A percentile compares a stretch with the other conserved stretches of the same genome.
Evolutionary conservation across 2,888 invertebrate genomes (phyloP).

Genomic region (Oeneis ivallda): DNA sequence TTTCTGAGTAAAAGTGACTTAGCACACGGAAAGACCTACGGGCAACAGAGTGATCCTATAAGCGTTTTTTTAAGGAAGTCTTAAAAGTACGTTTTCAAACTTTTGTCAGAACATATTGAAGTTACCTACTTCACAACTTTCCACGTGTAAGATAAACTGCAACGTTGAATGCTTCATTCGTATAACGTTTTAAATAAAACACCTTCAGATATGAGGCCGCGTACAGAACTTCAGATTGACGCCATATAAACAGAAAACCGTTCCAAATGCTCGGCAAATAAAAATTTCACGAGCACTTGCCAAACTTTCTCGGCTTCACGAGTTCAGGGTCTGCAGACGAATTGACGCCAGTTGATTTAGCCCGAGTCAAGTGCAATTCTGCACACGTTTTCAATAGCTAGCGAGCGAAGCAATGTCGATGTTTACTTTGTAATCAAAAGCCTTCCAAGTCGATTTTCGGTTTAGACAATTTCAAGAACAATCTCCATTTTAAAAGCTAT

Average conservation of each 20-base stretch:
- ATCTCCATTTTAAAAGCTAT: background rate
- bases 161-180: too few species aligned
- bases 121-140: too few species aligned
- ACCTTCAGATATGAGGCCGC: background rate
- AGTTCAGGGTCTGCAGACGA: slow-evolving; percentile 23
- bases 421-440: background rate
- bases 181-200: background rate
- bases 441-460: background rate
- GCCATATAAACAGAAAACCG: slow-evolving; percentile 4
- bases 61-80: too few species aligned
- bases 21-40: too few species aligned
- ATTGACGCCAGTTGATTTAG: slow-evolving; percentile 19
- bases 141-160: too few species aligned
- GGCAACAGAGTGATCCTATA: too few species aligned
- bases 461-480: background rate
- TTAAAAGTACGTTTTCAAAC: too few species aligned
- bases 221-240: background rate
- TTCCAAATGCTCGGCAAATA: slow-evolving; percentile 13
- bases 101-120: too few species aligned
- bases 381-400: slow-evolving; percentile 10
- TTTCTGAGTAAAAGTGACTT: too few species aligned
- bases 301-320: slow-evolving; percentile 19
- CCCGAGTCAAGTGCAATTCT: slow-evolving; percentile 24
- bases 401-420: background rate
- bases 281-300: slow-evolving; percentile 19